Conservation (phyloP, 1,140 invertebrate genomes). For the Galleria mellonella region DNA sequence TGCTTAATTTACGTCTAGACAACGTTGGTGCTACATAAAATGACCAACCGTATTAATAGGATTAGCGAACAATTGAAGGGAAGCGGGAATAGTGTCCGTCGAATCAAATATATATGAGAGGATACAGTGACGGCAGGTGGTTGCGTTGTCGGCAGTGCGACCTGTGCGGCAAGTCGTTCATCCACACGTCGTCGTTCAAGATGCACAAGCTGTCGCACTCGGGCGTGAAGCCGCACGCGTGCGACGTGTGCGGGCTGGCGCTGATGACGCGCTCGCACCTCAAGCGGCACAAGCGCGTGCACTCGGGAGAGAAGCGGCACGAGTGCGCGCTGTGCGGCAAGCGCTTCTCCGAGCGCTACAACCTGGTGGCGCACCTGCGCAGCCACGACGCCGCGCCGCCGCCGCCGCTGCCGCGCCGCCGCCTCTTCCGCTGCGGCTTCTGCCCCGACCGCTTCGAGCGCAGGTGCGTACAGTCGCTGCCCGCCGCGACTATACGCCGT, state of each 20-base stretch:
- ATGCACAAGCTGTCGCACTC: constrained; percentile 80
- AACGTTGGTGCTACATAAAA: too few relatives aligned
- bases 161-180: constrained; percentile 80
- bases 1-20: too few relatives aligned
- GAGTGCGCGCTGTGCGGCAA: constrained; percentile 76
- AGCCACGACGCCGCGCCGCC: constrained; percentile 21
- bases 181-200: constrained; percentile 81
- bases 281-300: constrained; percentile 78
- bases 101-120: too few relatives aligned
- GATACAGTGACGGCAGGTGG: too few relatives aligned
- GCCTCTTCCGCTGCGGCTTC: constrained; percentile 58
- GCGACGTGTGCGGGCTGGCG: constrained; percentile 75
- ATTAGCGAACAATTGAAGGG: too few relatives aligned
- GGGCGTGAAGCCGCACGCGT: constrained; percentile 77
- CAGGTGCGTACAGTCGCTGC: constrained; percentile 59
- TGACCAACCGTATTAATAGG: too few relatives aligned
- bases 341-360: constrained; percentile 77
- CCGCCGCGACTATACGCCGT: constrained; percentile 51
- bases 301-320: constrained; percentile 78
- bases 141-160: constrained; percentile 71
- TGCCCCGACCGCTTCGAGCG: constrained; percentile 61
- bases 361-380: constrained; percentile 48
- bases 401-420: constrained; percentile 19
- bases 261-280: constrained; percentile 79
- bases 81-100: too few relatives aligned